A percentile compares a stretch with the other conserved stretches of the same genome.
Conservation (phyloP, 2,888 invertebrate genomes). For the Urechis unicinctus region DNA sequence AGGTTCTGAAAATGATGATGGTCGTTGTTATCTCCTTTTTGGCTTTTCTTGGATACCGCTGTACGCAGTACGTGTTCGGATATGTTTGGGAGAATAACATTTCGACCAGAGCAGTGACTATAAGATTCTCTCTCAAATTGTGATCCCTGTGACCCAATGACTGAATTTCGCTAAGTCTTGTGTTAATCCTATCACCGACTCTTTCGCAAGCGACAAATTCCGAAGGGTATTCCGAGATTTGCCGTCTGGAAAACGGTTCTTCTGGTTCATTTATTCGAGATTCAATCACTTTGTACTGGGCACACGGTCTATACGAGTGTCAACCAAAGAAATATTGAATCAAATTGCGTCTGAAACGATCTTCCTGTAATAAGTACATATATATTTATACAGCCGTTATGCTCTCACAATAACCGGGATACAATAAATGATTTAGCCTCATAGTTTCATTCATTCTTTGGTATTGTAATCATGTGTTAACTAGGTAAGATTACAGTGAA, state of each 20-base stretch:
- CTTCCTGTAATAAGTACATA: too few species aligned
- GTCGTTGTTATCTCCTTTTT: constrained; percentile 87
- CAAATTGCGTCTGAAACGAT: too few species aligned
- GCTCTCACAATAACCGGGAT: too few species aligned
- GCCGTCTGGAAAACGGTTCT: not conserved
- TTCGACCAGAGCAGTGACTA: constrained; percentile 9
- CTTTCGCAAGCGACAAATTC: constrained; percentile 91
- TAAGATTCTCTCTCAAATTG: constrained; percentile 31
- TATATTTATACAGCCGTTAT: too few species aligned
- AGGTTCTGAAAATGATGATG: constrained; percentile 89
- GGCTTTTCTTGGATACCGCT: constrained; percentile 88
- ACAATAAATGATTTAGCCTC: too few species aligned
- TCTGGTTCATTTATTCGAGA: not conserved
- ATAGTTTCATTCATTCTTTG: too few species aligned
- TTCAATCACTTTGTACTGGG: constrained; percentile 2
- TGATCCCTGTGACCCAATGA: constrained; percentile 86
- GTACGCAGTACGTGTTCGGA: constrained; percentile 79
- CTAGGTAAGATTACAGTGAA: too few species aligned
- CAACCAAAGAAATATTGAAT: too few species aligned
- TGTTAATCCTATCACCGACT: constrained; percentile 89
- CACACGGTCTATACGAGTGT: not conserved
- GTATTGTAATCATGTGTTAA: too few species aligned
- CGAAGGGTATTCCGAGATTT: constrained; percentile 66
- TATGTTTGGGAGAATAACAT: constrained; percentile 65
- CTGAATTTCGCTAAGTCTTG: constrained; percentile 89